A percentile compares a stretch with the other conserved stretches of the same genome.
Conservation (phyloP, 2,888 invertebrate genomes). For the Pantelozetes paolii region DNA sequence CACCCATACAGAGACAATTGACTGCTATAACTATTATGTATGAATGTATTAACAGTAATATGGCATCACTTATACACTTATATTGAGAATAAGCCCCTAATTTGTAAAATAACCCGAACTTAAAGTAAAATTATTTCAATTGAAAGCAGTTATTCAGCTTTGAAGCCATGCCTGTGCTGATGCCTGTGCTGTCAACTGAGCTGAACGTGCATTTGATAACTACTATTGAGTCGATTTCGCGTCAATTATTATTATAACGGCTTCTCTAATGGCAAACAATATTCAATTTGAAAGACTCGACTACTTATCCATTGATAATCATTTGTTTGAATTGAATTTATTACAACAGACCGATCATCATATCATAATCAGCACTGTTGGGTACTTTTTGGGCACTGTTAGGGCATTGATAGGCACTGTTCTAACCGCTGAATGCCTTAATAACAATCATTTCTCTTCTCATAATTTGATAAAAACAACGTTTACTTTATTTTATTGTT, state of each 20-base stretch:
- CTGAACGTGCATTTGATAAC: conserved; percentile 4
- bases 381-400: not conserved
- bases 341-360: conserved; percentile 14
- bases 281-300: conserved; percentile 31
- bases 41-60: conserved; percentile 25
- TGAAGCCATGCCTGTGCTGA: not conserved
- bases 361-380: conserved; percentile 17
- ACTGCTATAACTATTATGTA: conserved; percentile 19
- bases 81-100: conserved; percentile 30
- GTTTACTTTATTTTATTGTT: conserved; percentile 14
- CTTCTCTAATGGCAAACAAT: conserved; percentile 33
- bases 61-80: not conserved
- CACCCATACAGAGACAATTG: conserved; percentile 34
- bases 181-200: conserved; percentile 13
- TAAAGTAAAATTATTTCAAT: conserved; percentile 5
- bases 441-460: conserved; percentile 26
- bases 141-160: conserved; percentile 31
- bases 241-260: conserved; percentile 31
- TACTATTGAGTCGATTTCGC: conserved; percentile 18
- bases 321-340: conserved; percentile 33
- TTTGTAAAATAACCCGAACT: conserved; percentile 28
- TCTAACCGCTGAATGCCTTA: conserved; percentile 15
- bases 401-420: not conserved
- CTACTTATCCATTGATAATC: conserved; percentile 27
- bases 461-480: conserved; percentile 11